phyloP scores from a whole-genome alignment of 2,113 vertebrate species.

The Neolamprologus hecqui region DNA sequence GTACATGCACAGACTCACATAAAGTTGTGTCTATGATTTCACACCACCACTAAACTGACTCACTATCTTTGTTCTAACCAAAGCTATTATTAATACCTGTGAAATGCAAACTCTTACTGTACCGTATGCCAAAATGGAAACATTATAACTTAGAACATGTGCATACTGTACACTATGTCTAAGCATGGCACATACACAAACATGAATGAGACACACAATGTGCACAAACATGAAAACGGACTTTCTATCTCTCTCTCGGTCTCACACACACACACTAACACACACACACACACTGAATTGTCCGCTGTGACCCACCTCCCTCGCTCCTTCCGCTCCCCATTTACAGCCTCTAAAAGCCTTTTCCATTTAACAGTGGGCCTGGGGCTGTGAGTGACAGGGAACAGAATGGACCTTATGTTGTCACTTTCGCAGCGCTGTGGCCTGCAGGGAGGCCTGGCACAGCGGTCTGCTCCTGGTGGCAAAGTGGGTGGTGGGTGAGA shows the following conservation, averaged over 20 bases:
- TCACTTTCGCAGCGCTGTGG: slow-evolving; percentile 59
- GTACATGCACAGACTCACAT: neutral
- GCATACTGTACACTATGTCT: neutral
- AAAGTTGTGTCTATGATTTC: neutral
- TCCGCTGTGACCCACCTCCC: slow-evolving; percentile 45
- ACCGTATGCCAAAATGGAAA: neutral
- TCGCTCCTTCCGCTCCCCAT: slow-evolving; percentile 40
- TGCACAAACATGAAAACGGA: neutral
- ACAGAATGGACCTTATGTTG: slow-evolving; percentile 73
- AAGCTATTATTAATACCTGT: neutral
- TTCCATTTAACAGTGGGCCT: slow-evolving; percentile 64
- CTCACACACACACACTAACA: neutral
- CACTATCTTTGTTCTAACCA: neutral
- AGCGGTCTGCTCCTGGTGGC: slow-evolving; percentile 40
- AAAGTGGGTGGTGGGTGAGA: neutral
- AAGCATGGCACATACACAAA: neutral
- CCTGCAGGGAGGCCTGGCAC: slow-evolving; percentile 66
- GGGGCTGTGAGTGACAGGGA: slow-evolving; percentile 69
- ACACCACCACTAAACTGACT: neutral
- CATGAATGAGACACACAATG: neutral
- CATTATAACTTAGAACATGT: neutral
- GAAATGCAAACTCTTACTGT: neutral
- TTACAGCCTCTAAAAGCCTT: slow-evolving; percentile 70
- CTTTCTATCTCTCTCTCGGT: neutral
- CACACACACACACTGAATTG: slow-evolving; percentile 9